Evolutionary conservation across 2,113 vertebrate species (phyloP).

Genomic region (Leptobrachium leishanense): DNA sequence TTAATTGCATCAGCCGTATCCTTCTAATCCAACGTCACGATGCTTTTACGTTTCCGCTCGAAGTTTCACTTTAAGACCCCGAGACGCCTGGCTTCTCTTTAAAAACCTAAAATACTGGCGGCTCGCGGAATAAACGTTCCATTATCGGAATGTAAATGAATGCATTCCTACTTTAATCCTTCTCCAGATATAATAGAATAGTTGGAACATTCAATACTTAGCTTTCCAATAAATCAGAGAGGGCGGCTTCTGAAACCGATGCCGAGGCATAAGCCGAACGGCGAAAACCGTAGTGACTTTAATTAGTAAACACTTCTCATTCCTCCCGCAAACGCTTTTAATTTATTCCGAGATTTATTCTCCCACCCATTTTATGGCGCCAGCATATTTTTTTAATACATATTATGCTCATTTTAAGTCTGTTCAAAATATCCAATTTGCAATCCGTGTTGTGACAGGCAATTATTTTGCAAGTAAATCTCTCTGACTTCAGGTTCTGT

Average conservation of each 20-base stretch:
- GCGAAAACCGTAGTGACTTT: background rate
- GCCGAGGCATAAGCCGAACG: background rate
- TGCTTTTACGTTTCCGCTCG: too few relatives aligned
- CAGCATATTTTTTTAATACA: slow-evolving; percentile 27
- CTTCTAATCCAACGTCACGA: too few relatives aligned
- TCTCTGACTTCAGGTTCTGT: slow-evolving; percentile 21
- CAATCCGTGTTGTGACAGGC: slow-evolving; percentile 38
- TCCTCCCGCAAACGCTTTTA: slow-evolving; percentile 35
- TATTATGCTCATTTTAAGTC: slow-evolving; percentile 51
- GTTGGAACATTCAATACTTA: slow-evolving; percentile 18
- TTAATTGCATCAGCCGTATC: too few relatives aligned
- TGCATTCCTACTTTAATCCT: background rate
- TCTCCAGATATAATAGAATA: slow-evolving; percentile 9
- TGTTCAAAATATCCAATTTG: slow-evolving; percentile 49
- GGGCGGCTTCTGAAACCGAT: background rate
- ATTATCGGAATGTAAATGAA: background rate
- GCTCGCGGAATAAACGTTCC: background rate
- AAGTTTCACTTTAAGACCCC: too few relatives aligned
- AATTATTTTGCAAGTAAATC: slow-evolving; percentile 42
- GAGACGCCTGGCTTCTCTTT: too few relatives aligned
- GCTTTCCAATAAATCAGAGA: slow-evolving; percentile 18
- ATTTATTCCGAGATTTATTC: slow-evolving; percentile 42
- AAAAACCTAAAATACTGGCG: too few relatives aligned
- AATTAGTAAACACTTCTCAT: slow-evolving; percentile 37
- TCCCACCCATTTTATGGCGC: slow-evolving; percentile 21